Conservation (phyloP, 2,888 invertebrate species). For the Rhagonycha lutea region DNA sequence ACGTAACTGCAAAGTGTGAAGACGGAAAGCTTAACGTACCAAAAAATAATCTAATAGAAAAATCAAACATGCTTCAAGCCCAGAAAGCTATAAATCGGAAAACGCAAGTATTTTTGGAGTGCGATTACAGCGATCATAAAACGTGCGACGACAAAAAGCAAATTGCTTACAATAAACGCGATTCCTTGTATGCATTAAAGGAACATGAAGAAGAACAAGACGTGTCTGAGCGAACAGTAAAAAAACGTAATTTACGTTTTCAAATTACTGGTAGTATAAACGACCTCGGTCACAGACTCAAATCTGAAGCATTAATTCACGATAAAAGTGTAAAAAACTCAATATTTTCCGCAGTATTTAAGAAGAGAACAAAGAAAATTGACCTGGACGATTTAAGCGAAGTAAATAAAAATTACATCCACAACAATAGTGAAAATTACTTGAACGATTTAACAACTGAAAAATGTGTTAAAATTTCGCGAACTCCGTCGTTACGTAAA, state of each 20-base stretch:
- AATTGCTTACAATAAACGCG: constrained; percentile 9
- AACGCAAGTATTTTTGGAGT: constrained; percentile 16
- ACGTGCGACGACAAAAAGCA: background rate
- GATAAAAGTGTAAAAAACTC: constrained; percentile 10
- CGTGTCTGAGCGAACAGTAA: background rate
- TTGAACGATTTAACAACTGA: constrained; percentile 8
- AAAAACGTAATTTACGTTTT: background rate
- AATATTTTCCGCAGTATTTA: constrained; percentile 13
- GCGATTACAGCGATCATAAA: background rate
- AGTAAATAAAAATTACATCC: constrained; percentile 4
- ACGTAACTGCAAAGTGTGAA: background rate
- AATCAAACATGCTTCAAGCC: background rate
- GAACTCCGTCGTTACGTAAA: constrained; percentile 48
- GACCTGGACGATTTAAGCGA: constrained; percentile 1
- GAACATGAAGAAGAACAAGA: constrained; percentile 36
- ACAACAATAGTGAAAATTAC: constrained; percentile 39
- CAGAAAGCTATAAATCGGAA: constrained; percentile 14
- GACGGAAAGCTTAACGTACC: background rate
- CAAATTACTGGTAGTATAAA: constrained; percentile 2
- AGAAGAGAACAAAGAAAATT: constrained; percentile 15
- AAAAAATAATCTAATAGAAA: background rate
- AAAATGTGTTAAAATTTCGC: constrained; percentile 27
- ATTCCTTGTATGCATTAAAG: constrained; percentile 37
- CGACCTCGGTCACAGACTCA: background rate
- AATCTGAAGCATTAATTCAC: constrained; percentile 3